Base-by-base conservation (phyloP, 2,113 vertebrate species). In the Crotophaga sulcirostris region DNA sequence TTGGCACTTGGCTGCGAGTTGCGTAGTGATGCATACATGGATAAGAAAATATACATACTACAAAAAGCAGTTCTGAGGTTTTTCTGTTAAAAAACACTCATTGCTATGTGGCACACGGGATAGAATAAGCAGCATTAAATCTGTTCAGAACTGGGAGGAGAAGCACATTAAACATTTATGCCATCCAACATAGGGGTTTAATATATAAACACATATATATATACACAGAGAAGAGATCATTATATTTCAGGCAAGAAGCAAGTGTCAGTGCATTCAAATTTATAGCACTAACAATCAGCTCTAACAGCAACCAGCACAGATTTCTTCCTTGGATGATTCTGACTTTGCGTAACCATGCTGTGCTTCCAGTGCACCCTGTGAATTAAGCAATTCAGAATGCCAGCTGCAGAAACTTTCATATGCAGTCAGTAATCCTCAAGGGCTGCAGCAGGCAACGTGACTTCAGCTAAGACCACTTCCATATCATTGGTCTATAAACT, bases 391-490 rank as follows among this genome's bases (percentile, higher is more conserved):
- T 24, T 75, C 75, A 44, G 51, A 80, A 44, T 3, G 5, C 26
- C 59, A 74, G 1, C 26, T 18, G 70, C 49, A 89, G 84, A 54
- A 81, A 75, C n/a, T 31, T 62, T n/a, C 62, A 77, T 64, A 67
- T 34, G 31, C 33, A 36, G 52, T 11, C 19, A 23, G 63, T 11
- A 80, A 63, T 67, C 44, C 64, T 67, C 62, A 23, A 47, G 24
- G 34, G 51, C 59, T 77, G 9, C 38, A 85, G 54, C 0, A 0
- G 68, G 36, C 0, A 1, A 45, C 0, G 0, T 25, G 25, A 29
- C 49, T 93, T 63, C 75, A 73, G 59, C 34, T 70, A 25, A 3
- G 2, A 47, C 44, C 38, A 7, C 40, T 86, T 90, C 62, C 16
- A 13, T 10, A n/a, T 23, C 63, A 13, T 16, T 38, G 26, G 5